Base-by-base conservation (phyloP, 2,797 vertebrate genomes). In the Oreonectes daqikongensis region DNA sequence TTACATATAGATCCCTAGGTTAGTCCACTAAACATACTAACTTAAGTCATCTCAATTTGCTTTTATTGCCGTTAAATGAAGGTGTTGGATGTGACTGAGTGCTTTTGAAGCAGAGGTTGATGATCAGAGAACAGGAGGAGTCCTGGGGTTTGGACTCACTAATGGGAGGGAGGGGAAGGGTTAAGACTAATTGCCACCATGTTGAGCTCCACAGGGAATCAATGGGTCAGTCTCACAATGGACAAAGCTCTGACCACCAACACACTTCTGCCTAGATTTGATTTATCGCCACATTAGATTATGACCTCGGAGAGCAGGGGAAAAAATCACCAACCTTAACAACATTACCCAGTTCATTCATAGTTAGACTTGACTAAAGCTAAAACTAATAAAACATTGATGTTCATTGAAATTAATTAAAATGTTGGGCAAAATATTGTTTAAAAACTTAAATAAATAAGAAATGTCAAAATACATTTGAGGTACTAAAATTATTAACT, bases 181-280 rank as follows among this genome's bases (percentile, higher is more conserved):
- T 82, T 75, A 32, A 69, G 74, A 64, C 87, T 89, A 86, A 89
- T 88, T 87, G 52, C 67, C 83, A 82, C 81, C 86, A 88, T 85
- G 70, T 75, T 85, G 68, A 55, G 81, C 86, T 84, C 87, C 74
- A 75, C 73, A 71, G 82, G 86, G 83, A 81, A 61, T 52, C 75
- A 61, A 42, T 57, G 77, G 77, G 52, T 67, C 66, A 74, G 66
- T 74, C 53, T 35, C 20, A 69, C 80, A 76, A 75, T 79, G 71
- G 79, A 83, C 50, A 81, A 82, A 72, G 57, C 79, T 69, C 75
- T 72, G 72, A 73, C 77, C 77, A 79, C 77, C 77, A 66, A 66
- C 60, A 66, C 66, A 59, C 71, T 67, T 40, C 44, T 69, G 71
- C 20, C 40, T 60, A 67, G 38, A 68, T 79, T 79, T 79, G 57